Percentiles rank a stretch among this genome's conserved stretches.
These are phyloP conservation scores for Dysdera silvatica DNA, from an alignment of 1,140 invertebrate species.

Conservation along the genomic window DNA sequence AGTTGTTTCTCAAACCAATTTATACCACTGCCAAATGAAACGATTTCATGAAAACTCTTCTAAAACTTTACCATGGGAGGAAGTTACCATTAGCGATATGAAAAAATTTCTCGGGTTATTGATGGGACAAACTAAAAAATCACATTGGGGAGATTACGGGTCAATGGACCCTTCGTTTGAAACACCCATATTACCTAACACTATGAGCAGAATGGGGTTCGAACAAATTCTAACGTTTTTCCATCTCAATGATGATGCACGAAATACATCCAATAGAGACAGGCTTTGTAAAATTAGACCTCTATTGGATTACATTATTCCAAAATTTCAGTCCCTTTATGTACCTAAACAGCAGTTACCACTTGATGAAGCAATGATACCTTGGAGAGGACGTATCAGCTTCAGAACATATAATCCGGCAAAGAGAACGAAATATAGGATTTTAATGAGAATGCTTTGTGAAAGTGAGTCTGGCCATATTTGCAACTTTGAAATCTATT, in stretches of 20 bases:
- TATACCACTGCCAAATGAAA: conserved; percentile 5
- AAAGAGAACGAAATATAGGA: not conserved
- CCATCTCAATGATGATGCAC: not conserved
- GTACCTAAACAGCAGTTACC: not conserved
- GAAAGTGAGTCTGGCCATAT: conserved; percentile 1
- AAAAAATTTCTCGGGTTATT: not conserved
- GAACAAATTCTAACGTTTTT: not conserved
- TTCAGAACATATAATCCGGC: not conserved
- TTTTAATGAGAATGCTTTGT: conserved; percentile 1
- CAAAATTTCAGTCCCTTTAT: not conserved
- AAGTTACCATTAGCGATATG: not conserved
- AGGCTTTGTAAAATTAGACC: not conserved
- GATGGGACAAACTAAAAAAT: not conserved
- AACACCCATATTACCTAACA: not conserved
- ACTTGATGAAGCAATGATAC: not conserved
- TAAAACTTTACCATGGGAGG: not conserved
- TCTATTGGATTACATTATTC: not conserved
- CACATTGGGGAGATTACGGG: not conserved
- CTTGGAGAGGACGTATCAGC: not conserved
- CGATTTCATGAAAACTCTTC: not conserved
- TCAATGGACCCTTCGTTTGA: not conserved
- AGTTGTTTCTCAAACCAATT: conserved; percentile 1
- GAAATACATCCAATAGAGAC: not conserved
- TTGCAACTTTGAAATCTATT: conserved; percentile 2
- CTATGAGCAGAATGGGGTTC: not conserved